phyloP scores from a whole-genome alignment of 1,140 invertebrate species.

The Drosophila erecta region DNA sequence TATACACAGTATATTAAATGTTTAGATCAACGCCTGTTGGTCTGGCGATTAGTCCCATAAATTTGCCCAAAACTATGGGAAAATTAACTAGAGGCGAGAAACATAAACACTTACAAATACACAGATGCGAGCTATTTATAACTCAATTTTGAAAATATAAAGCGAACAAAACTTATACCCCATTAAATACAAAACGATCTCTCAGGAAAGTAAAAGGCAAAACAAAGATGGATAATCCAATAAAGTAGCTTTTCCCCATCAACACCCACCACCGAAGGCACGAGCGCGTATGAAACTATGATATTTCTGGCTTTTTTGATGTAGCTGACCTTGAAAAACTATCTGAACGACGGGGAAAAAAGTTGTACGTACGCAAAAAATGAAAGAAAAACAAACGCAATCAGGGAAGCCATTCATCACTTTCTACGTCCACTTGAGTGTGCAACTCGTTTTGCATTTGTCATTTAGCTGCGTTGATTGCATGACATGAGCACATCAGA shows the following conservation, averaged over 20 bases:
- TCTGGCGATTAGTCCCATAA: constrained; percentile 28
- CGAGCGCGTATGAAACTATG: constrained; percentile 42
- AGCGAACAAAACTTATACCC: constrained; percentile 56
- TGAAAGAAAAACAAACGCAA: constrained; percentile 34
- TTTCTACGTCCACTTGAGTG: constrained; percentile 45
- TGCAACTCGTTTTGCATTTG: constrained; percentile 76
- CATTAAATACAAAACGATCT: constrained; percentile 44
- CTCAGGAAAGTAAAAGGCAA: constrained; percentile 14
- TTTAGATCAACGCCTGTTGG: constrained; percentile 12
- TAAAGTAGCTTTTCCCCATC: constrained; percentile 29
- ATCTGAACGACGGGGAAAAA: constrained; percentile 6
- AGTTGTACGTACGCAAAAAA: constrained; percentile 18
- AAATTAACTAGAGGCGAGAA: constrained; percentile 5
- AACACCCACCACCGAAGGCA: constrained; percentile 36
- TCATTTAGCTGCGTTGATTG: constrained; percentile 72
- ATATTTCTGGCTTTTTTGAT: constrained; percentile 20
- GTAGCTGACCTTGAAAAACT: constrained; percentile 45
- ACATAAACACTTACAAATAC: constrained; percentile 16
- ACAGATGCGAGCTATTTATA: constrained; percentile 41
- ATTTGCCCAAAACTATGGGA: constrained; percentile 25
- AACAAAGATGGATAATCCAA: constrained; percentile 20
- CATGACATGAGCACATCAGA: constrained; percentile 75
- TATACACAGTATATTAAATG: no score
- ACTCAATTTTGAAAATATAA: constrained; percentile 44
- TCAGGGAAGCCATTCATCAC: constrained; percentile 61